Base-by-base conservation (phyloP, 2,797 vertebrate species). In the Bovichtus diacanthus region DNA sequence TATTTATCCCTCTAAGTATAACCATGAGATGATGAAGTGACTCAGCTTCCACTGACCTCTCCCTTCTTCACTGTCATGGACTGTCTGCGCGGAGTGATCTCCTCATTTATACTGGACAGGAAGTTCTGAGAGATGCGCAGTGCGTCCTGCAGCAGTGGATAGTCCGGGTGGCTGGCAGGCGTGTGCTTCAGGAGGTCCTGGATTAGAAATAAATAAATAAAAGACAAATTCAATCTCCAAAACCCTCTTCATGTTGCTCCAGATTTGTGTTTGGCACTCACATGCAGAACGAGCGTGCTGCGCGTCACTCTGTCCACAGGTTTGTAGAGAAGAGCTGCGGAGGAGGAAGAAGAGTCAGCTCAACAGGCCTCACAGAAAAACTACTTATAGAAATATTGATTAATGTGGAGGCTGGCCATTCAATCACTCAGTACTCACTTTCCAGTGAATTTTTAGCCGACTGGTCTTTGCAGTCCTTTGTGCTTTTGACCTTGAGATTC, bases 61-160 rank as follows among this genome's bases (percentile, higher is more conserved):
- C 98, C 98, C 81, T 99, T 99, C 92, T 97, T 97, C 1, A 99
- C 96, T 0, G 97, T 99, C 98, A 99, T 99, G 87, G 98, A 99
- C 81, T 99, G 98, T 3, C 98, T 94, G 2, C 98, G 96, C 0
- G 98, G 98, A 0, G 98, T 99, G 94, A 98, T 99, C 93, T 99
- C 98, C 83, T 99, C 98, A 3, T 99, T 99, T 85, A 99, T 97
- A 76, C 98, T 99, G 78, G 98, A 99, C 79, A 99, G 93, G 92
- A 99, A 99, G 94, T 99, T 99, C 93, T 99, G 98, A 0, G 98
- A 99, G 94, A 99, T 99, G 18, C 98, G 96, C 68, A 99, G 95
- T 43, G 98, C 98, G 0, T 99, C 98, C 90, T 98, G 98, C 21
- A 99, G 90, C 82, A 99, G 93, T 0, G 94, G 92, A 59, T 97